Conservation (phyloP, 2,888 invertebrate species). For the Lasioglossum oenotherae region DNA sequence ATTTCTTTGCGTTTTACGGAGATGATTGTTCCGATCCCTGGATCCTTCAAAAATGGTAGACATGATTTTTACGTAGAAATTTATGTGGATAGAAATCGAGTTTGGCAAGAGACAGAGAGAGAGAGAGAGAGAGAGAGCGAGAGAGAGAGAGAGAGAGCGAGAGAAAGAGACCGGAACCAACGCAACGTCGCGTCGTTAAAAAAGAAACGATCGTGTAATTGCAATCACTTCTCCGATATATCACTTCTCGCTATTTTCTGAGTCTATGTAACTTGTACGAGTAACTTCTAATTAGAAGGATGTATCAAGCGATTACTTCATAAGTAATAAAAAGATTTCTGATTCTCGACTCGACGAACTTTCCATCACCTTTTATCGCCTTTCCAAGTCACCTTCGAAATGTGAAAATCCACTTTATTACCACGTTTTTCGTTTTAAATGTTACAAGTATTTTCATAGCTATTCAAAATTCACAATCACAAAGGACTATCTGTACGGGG, state of each 20-base stretch:
- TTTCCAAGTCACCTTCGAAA: not conserved
- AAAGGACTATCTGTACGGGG: too few species aligned
- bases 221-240: conserved; percentile 40
- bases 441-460: too few species aligned
- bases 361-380: not conserved
- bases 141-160: conserved; percentile 24
- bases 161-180: conserved; percentile 34
- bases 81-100: not conserved
- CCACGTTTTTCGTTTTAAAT: too few species aligned
- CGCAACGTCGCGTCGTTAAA: conserved; percentile 1
- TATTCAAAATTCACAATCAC: too few species aligned
- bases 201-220: conserved; percentile 42
- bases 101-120: conserved; percentile 35
- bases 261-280: conserved; percentile 53
- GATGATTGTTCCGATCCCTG: not conserved
- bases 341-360: conserved; percentile 36
- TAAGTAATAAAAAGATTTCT: conserved; percentile 60
- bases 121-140: conserved; percentile 37
- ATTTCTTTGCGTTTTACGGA: not conserved
- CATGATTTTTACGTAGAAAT: not conserved
- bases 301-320: conserved; percentile 57
- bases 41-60: not conserved
- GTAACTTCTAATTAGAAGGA: conserved; percentile 57
- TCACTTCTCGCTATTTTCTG: conserved; percentile 54
- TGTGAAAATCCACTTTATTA: not conserved